Conservation (phyloP, 2,888 invertebrate genomes). For the Diloba caeruleocephala region DNA sequence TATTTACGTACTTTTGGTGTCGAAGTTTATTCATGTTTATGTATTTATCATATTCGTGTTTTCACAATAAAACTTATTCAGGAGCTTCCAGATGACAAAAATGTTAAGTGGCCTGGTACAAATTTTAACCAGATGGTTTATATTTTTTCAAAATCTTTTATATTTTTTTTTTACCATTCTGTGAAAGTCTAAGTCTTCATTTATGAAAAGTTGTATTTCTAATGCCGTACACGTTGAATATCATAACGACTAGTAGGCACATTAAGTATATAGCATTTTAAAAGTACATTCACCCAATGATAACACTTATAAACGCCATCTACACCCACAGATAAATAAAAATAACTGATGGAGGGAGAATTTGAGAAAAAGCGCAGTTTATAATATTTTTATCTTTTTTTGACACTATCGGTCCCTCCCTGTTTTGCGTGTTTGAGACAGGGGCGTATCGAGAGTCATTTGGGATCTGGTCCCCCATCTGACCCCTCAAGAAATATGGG, state of each 20-base stretch:
- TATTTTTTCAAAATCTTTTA: too few relatives aligned
- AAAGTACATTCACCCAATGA: constrained; percentile 25
- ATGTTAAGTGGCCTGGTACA: too few relatives aligned
- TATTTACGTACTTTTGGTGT: constrained; percentile 56
- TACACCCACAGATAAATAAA: constrained; percentile 60
- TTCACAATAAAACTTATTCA: constrained; percentile 44
- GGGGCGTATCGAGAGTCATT: constrained; percentile 85
- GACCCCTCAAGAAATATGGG: constrained; percentile 81
- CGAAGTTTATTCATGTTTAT: constrained; percentile 49
- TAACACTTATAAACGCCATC: constrained; percentile 47
- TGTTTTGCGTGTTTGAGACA: constrained; percentile 78
- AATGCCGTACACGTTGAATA: constrained; percentile 3
- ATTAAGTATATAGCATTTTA: neutral
- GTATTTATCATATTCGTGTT: constrained; percentile 39
- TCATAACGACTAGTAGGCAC: constrained; percentile 5
- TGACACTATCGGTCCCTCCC: constrained; percentile 87
- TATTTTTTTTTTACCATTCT: too few relatives aligned
- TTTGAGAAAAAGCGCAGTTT: constrained; percentile 77
- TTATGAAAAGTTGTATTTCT: too few relatives aligned
- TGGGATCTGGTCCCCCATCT: constrained; percentile 72
- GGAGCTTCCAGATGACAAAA: too few relatives aligned
- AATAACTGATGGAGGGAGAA: constrained; percentile 59
- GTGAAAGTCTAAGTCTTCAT: too few relatives aligned
- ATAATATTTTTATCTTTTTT: constrained; percentile 89
- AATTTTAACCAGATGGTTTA: too few relatives aligned